A percentile compares a stretch with the other conserved stretches of the same genome.
phyloP scores from a whole-genome alignment of 2,888 invertebrate genomes.

The Rhyacophila evoluta region DNA sequence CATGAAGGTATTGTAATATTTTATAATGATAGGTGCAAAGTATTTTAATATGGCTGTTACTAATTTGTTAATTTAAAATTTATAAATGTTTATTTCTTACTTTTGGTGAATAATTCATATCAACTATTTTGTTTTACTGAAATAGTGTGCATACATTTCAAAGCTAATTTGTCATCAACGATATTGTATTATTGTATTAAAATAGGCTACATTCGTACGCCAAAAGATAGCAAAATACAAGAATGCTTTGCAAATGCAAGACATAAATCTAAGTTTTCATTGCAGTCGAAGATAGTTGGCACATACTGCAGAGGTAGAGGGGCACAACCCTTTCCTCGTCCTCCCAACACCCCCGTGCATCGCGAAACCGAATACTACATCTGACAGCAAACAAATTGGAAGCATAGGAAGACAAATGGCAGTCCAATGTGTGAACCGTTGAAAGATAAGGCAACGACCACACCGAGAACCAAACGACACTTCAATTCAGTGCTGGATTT shows the following conservation, averaged over 20 bases:
- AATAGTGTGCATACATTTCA: too few relatives aligned
- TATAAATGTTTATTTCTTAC: too few relatives aligned
- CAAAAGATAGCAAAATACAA: not conserved
- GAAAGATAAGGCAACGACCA: slow-evolving; percentile 19
- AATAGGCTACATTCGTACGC: not conserved
- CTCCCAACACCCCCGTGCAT: not conserved
- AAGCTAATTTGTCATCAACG: too few relatives aligned
- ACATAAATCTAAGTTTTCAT: not conserved
- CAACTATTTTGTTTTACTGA: too few relatives aligned
- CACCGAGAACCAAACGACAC: not conserved
- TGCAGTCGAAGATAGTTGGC: slow-evolving; percentile 6
- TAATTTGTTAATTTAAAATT: too few relatives aligned
- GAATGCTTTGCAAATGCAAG: slow-evolving; percentile 4
- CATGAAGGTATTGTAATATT: too few relatives aligned
- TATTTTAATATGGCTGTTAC: too few relatives aligned
- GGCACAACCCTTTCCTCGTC: not conserved
- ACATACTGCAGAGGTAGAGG: slow-evolving; percentile 3
- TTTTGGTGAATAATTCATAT: too few relatives aligned
- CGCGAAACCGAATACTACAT: slow-evolving; percentile 37
- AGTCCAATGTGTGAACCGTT: slow-evolving; percentile 41
- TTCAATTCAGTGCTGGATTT: not conserved
- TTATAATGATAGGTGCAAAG: too few relatives aligned
- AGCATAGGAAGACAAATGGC: slow-evolving; percentile 53
- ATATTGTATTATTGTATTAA: not conserved
- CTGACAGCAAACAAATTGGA: slow-evolving; percentile 55